Percentiles rank a stretch among this genome's conserved stretches.
phyloP scores from a whole-genome alignment of 2,113 vertebrate species.

The Ophiodon elongatus region DNA sequence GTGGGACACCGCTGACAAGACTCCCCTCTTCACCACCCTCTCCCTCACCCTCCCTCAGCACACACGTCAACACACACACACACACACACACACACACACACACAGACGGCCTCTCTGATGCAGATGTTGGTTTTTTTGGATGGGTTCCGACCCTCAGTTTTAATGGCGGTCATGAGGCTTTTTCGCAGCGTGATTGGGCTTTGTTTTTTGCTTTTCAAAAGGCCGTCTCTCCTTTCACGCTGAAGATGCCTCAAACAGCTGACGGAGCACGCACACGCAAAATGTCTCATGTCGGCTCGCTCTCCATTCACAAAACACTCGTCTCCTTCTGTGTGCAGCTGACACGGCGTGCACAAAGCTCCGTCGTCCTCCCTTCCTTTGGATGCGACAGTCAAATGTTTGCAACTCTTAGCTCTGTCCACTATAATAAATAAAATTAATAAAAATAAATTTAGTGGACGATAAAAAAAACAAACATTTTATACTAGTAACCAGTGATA shows the following conservation, averaged over 20 bases:
- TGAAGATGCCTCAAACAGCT: slow-evolving; percentile 51
- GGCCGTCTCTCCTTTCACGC: slow-evolving; percentile 25
- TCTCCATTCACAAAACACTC: slow-evolving; percentile 50
- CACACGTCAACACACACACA: slow-evolving; percentile 12
- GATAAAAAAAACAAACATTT: no score
- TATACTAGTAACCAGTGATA: not conserved
- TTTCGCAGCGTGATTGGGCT: no score
- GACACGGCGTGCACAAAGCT: slow-evolving; percentile 31
- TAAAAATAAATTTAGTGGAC: no score
- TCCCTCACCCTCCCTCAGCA: not conserved
- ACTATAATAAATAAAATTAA: no score
- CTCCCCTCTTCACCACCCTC: slow-evolving; percentile 6
- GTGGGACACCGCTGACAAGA: slow-evolving; percentile 53
- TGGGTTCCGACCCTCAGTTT: slow-evolving; percentile 22
- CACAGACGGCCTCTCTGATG: slow-evolving; percentile 13
- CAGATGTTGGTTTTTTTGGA: slow-evolving; percentile 62
- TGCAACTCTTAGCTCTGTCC: not conserved
- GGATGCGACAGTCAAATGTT: slow-evolving; percentile 18
- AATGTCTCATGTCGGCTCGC: not conserved
- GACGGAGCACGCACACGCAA: slow-evolving; percentile 9
- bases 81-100: slow-evolving; percentile 12
- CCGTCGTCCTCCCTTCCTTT: not conserved
- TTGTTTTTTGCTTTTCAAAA: slow-evolving; percentile 11
- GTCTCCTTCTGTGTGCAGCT: slow-evolving; percentile 46
- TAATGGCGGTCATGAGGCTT: slow-evolving; percentile 27